Evolutionary conservation across 2,888 invertebrate genomes (phyloP).

Genomic region (Scaptomyza polygonia): DNA sequence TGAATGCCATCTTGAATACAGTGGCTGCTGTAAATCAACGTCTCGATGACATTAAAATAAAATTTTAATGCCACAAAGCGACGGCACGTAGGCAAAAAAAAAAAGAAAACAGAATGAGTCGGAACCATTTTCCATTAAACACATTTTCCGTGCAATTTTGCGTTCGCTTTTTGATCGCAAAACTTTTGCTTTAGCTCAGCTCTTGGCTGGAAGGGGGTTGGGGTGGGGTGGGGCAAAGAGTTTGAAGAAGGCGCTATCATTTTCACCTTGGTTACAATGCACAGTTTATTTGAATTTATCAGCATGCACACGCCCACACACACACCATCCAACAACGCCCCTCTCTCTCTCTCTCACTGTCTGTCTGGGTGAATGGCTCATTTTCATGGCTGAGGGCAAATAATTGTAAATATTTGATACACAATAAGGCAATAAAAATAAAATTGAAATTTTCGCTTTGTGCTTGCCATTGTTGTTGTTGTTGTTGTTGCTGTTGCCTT

Average conservation of each 20-base stretch:
- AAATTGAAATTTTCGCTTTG: slow-evolving; percentile 80
- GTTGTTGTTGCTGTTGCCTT: slow-evolving; percentile 47
- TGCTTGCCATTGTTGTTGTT: slow-evolving; percentile 34
- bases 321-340: slow-evolving; percentile 9
- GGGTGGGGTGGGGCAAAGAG: background rate
- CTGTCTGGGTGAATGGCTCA: slow-evolving; percentile 59
- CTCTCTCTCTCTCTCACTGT: background rate
- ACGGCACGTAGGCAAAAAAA: slow-evolving; percentile 20
- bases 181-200: slow-evolving; percentile 62
- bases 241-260: slow-evolving; percentile 55
- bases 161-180: slow-evolving; percentile 65
- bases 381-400: slow-evolving; percentile 76
- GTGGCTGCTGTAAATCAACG: slow-evolving; percentile 81
- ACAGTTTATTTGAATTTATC: slow-evolving; percentile 81
- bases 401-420: slow-evolving; percentile 84
- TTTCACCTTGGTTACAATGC: slow-evolving; percentile 82
- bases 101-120: background rate
- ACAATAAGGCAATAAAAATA: slow-evolving; percentile 82
- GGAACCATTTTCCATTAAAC: slow-evolving; percentile 35
- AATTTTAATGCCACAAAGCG: slow-evolving; percentile 79
- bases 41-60: slow-evolving; percentile 84
- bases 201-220: background rate
- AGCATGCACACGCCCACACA: slow-evolving; percentile 44
- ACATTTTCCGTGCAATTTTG: slow-evolving; percentile 44
- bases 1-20: slow-evolving; percentile 18